phyloP scores from a whole-genome alignment of 2,113 vertebrate species.

The Diglossa brunneiventris region DNA sequence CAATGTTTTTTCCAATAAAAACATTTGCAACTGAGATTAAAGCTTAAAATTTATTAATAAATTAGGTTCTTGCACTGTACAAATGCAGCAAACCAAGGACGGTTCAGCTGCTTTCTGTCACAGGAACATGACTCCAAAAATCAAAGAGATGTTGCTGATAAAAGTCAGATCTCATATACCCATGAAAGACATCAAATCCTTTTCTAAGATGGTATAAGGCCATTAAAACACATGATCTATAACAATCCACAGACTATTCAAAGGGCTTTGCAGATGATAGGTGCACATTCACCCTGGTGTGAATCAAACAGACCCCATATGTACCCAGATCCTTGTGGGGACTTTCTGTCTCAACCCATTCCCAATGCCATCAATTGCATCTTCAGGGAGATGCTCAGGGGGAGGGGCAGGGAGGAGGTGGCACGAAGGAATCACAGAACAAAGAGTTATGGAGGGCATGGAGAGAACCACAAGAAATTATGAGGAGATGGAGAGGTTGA shows the following conservation, averaged over 20 bases:
- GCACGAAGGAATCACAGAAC: background rate
- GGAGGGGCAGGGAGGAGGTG: background rate
- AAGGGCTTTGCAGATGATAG: background rate
- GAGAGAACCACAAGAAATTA: background rate
- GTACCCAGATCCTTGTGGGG: background rate
- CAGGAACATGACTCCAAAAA: background rate
- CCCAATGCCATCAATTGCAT: background rate
- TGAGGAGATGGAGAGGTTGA: background rate
- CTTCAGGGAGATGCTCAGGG: background rate
- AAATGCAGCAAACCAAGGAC: background rate
- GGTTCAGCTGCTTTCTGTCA: background rate
- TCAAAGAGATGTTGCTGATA: background rate
- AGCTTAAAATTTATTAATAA: background rate
- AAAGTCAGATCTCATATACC: background rate
- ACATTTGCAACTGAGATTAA: background rate
- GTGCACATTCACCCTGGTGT: no score
- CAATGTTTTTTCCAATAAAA: background rate
- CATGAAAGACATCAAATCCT: background rate
- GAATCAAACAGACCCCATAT: background rate
- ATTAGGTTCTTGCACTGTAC: fast-evolving
- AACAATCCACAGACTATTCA: background rate
- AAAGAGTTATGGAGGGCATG: background rate
- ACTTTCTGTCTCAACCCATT: background rate
- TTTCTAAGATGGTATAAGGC: background rate
- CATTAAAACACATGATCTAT: background rate